phyloP scores from a whole-genome alignment of 2,888 invertebrate genomes.

The Leucophora obtusa region DNA sequence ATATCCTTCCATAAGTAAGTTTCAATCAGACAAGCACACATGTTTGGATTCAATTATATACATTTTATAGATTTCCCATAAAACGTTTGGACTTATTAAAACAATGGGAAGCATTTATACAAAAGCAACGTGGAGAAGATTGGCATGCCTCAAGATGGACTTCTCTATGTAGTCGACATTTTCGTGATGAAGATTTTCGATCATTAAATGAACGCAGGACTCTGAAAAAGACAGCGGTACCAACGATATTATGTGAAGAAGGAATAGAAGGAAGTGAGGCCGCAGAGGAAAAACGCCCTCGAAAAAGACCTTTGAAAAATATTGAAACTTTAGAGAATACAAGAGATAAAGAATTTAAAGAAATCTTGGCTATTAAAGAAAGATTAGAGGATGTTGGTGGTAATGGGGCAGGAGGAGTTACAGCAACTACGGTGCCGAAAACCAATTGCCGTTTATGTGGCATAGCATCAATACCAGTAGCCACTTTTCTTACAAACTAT shows the following conservation, averaged over 20 bases:
- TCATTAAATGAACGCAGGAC: constrained; percentile 73
- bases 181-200: constrained; percentile 74
- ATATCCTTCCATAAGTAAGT: constrained; percentile 78
- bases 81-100: constrained; percentile 73
- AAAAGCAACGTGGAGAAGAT: constrained; percentile 69
- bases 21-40: neutral
- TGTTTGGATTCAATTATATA: neutral
- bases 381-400: constrained; percentile 33
- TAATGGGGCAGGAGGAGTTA: neutral
- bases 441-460: constrained; percentile 76
- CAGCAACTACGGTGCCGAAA: constrained; percentile 58
- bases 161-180: constrained; percentile 77
- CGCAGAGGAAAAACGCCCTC: constrained; percentile 1
- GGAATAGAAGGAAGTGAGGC: neutral
- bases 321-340: constrained; percentile 36
- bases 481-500: constrained; percentile 75
- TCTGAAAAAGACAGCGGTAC: constrained; percentile 75
- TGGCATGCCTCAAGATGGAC: constrained; percentile 78
- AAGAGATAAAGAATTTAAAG: constrained; percentile 45
- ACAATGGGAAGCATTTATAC: constrained; percentile 77
- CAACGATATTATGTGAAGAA: constrained; percentile 58
- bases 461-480: constrained; percentile 67
- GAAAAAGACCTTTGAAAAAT: neutral
- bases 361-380: constrained; percentile 37
- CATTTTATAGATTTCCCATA: constrained; percentile 75